These are phyloP conservation scores for Aulostomus chinensis DNA, from an alignment of 2,797 vertebrate genomes.

Conservation along the genomic window DNA sequence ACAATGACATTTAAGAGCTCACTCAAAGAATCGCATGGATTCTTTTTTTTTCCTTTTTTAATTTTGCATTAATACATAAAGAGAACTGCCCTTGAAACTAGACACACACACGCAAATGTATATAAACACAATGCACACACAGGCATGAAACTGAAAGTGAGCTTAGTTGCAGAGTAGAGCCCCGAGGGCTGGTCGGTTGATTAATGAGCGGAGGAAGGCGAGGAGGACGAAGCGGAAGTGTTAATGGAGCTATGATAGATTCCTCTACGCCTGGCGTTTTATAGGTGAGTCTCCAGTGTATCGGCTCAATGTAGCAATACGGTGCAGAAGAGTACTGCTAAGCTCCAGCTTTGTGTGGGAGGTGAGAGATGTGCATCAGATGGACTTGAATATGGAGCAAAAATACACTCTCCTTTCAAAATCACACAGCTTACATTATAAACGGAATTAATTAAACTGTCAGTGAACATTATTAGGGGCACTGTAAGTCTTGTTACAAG, in stretches of 20 bases:
- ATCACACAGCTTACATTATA: slow-evolving; percentile 12
- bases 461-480: slow-evolving; percentile 2
- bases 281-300: slow-evolving; percentile 63
- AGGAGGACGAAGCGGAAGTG: slow-evolving; percentile 68
- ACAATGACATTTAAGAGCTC: slow-evolving; percentile 3
- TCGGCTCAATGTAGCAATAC: slow-evolving; percentile 51
- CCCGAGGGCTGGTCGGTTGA: slow-evolving; percentile 65
- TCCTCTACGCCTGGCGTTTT: slow-evolving; percentile 65
- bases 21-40: no score
- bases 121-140: slow-evolving; percentile 10
- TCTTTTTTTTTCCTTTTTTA: slow-evolving; percentile 2
- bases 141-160: slow-evolving; percentile 30
- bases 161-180: slow-evolving; percentile 56
- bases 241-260: slow-evolving; percentile 79
- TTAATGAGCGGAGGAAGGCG: slow-evolving; percentile 72
- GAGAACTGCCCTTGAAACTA: background rate
- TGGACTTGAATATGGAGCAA: slow-evolving; percentile 7
- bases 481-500: background rate
- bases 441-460: slow-evolving; percentile 6
- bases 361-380: slow-evolving; percentile 44
- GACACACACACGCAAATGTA: slow-evolving; percentile 9
- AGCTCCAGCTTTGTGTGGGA: slow-evolving; percentile 8
- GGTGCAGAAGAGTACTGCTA: slow-evolving; percentile 28
- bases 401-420: slow-evolving; percentile 16
- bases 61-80: background rate